A percentile compares a stretch with the other conserved stretches of the same genome.
These are phyloP conservation scores for Cataglyphis rosenhaueri DNA, from an alignment of 2,888 invertebrate species.

Conservation along the genomic window DNA sequence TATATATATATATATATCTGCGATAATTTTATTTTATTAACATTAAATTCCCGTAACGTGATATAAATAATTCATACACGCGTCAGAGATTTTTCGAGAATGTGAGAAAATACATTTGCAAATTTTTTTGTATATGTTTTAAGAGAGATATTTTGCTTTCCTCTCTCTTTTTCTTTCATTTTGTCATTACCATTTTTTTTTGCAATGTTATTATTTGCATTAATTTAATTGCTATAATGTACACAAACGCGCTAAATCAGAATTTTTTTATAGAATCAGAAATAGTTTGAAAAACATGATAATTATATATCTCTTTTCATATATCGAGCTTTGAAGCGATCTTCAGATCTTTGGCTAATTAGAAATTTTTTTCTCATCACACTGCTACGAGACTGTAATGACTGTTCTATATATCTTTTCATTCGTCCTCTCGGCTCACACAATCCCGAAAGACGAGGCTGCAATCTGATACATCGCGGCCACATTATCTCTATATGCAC, in stretches of 20 bases:
- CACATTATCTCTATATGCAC: constrained; percentile 32
- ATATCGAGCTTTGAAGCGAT: not conserved
- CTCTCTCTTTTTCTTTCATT: not conserved
- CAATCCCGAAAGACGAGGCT: constrained; percentile 40
- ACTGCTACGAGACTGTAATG: not conserved
- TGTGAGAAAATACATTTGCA: not conserved
- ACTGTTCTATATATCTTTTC: not conserved
- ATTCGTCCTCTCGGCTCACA: constrained; percentile 21
- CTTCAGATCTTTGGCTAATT: not conserved
- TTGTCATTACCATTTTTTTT: not conserved
- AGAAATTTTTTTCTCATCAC: not conserved
- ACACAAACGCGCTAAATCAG: not conserved
- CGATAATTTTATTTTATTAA: not conserved
- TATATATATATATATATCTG: not conserved
- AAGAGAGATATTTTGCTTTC: not conserved
- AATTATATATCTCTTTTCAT: not conserved
- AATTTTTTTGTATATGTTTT: not conserved
- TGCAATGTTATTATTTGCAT: not conserved
- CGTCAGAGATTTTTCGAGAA: not conserved
- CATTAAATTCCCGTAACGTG: not conserved
- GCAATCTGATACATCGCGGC: constrained; percentile 19
- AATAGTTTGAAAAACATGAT: not conserved
- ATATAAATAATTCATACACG: not conserved
- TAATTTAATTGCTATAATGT: not conserved
- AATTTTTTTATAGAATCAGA: not conserved